A percentile compares a stretch with the other conserved stretches of the same genome.
These are phyloP conservation scores for Lutjanus argentimaculatus DNA, from an alignment of 2,797 vertebrate genomes.

Conservation along the genomic window DNA sequence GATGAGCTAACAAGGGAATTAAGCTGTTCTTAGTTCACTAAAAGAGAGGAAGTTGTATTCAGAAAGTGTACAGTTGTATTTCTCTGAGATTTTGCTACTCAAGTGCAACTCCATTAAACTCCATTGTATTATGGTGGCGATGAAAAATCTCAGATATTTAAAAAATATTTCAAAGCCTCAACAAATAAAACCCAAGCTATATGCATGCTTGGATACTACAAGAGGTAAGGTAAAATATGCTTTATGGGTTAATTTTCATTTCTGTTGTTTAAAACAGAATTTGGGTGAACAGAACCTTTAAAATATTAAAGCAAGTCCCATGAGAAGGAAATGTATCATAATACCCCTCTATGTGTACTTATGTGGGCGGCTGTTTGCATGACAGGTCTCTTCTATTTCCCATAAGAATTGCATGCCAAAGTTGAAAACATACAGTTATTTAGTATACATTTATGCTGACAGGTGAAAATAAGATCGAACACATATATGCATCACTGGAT, in stretches of 20 bases:
- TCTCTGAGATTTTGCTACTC: not conserved
- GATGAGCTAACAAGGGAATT: too few relatives aligned
- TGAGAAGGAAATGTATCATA: not conserved
- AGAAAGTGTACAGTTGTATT: too few relatives aligned
- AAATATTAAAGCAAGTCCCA: not conserved
- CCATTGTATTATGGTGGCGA: not conserved
- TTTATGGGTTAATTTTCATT: not conserved
- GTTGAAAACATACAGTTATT: not conserved
- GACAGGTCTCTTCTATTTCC: too few relatives aligned
- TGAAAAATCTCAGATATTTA: not conserved
- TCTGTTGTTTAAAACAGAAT: not conserved
- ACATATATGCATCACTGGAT: slow-evolving; percentile 13
- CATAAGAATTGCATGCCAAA: not conserved
- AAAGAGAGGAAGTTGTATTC: too few relatives aligned
- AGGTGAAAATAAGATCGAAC: slow-evolving; percentile 1
- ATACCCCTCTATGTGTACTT: not conserved
- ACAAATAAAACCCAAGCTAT: too few relatives aligned
- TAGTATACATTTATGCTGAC: slow-evolving; percentile 6
- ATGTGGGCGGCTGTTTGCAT: slow-evolving; percentile 9
- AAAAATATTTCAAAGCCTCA: too few relatives aligned
- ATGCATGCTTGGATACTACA: too few relatives aligned
- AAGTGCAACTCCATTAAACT: not conserved
- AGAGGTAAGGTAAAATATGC: too few relatives aligned
- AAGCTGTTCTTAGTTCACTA: too few relatives aligned
- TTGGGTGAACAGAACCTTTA: not conserved